These are phyloP conservation scores for Crocodylus rhombifer DNA, from an alignment of 2,797 vertebrate genomes.

Conservation along the genomic window DNA sequence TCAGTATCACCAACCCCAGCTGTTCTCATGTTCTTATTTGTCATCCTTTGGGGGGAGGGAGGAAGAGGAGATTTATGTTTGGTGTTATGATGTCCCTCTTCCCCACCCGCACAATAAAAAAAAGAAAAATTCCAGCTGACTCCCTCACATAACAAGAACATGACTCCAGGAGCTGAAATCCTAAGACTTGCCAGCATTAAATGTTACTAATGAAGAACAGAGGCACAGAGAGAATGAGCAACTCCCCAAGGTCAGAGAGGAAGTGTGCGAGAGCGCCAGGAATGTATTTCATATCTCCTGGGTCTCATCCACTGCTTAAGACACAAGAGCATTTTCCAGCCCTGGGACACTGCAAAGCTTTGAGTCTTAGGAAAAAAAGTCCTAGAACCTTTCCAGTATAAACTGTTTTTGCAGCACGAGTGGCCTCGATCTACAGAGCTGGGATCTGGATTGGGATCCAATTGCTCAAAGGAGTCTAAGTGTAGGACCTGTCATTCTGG, in stretches of 20 bases:
- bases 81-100: too few species aligned
- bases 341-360: constrained; percentile 11
- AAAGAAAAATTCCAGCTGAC: background rate
- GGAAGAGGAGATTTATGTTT: too few species aligned
- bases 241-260: constrained; percentile 33
- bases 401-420: background rate
- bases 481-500: background rate
- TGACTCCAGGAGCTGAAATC: background rate
- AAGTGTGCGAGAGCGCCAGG: constrained; percentile 40
- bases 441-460: background rate
- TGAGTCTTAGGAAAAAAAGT: background rate
- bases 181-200: background rate
- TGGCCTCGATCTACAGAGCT: background rate
- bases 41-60: too few species aligned
- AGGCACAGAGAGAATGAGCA: background rate
- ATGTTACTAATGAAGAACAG: background rate
- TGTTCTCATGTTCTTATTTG: background rate
- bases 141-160: background rate
- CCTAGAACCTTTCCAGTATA: background rate
- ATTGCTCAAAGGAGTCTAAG: background rate
- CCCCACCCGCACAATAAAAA: too few species aligned
- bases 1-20: background rate
- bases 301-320: constrained; percentile 44
- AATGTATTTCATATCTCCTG: constrained; percentile 63
- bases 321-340: constrained; percentile 42